Conservation (phyloP, 2,888 invertebrate species). For the Aphodius granarius region DNA sequence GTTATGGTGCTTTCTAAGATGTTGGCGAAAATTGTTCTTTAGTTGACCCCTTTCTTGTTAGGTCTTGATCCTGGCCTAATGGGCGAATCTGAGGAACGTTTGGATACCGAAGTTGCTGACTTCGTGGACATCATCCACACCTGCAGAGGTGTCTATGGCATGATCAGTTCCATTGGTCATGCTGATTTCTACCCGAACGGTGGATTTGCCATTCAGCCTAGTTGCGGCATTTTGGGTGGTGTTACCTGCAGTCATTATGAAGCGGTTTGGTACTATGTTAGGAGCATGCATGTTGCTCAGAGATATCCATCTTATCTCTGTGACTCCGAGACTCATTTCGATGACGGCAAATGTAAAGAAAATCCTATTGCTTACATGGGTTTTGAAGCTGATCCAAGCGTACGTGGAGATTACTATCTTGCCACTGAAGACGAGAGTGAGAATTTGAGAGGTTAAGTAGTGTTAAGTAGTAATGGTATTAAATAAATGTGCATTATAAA, state of each 20-base stretch:
- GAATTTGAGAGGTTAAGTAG: not conserved
- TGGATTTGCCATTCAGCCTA: not conserved
- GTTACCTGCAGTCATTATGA: constrained; percentile 10
- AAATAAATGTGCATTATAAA: too few relatives aligned
- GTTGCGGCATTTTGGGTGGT: constrained; percentile 1
- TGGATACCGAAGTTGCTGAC: constrained; percentile 67
- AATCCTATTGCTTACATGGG: constrained; percentile 9
- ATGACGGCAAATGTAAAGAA: not conserved
- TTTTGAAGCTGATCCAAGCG: not conserved
- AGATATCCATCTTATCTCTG: constrained; percentile 3
- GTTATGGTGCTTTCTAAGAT: too few relatives aligned
- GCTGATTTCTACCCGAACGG: constrained; percentile 69
- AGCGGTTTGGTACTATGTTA: not conserved
- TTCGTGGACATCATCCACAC: constrained; percentile 79
- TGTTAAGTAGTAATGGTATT: too few relatives aligned
- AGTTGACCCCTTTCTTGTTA: too few relatives aligned
- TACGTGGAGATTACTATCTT: not conserved
- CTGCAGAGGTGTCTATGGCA: constrained; percentile 67
- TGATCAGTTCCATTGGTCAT: constrained; percentile 64
- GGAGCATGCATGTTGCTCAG: constrained; percentile 1
- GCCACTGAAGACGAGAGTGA: constrained; percentile 1
- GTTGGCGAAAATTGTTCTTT: too few relatives aligned
- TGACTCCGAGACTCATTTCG: not conserved
- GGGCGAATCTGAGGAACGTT: constrained; percentile 52
- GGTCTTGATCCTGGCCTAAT: constrained; percentile 42